Percentiles rank a stretch among this genome's conserved stretches.
These are phyloP conservation scores for Anastrepha obliqua DNA, from an alignment of 1,140 invertebrate species.

Conservation along the genomic window DNA sequence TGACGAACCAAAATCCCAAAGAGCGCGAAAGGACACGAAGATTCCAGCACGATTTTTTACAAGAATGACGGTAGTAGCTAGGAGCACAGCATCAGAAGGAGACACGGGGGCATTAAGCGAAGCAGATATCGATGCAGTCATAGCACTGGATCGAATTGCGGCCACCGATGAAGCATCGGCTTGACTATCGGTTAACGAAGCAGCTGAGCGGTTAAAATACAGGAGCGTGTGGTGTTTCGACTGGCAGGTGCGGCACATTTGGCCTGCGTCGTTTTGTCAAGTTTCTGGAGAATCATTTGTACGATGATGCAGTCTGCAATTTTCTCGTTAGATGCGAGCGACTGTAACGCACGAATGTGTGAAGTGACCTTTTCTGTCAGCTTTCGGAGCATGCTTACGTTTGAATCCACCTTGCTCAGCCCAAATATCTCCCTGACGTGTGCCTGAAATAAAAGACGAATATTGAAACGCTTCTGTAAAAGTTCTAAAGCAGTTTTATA, in stretches of 20 bases:
- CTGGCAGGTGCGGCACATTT: not conserved
- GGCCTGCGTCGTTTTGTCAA: not conserved
- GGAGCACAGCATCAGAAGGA: slow-evolving; percentile 29
- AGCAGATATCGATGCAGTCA: not conserved
- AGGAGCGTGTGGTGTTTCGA: not conserved
- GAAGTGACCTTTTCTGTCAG: slow-evolving; percentile 7
- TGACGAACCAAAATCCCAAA: slow-evolving; percentile 55
- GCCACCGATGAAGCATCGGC: not conserved
- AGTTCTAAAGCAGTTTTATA: not conserved
- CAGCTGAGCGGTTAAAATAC: not conserved
- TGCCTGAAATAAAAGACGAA: slow-evolving; percentile 18
- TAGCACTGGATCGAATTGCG: not conserved
- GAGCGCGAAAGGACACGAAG: slow-evolving; percentile 43
- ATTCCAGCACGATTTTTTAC: slow-evolving; percentile 48
- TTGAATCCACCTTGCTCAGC: not conserved
- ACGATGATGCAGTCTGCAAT: not conserved
- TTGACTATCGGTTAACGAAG: not conserved
- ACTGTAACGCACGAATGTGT: not conserved
- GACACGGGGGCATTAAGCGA: not conserved
- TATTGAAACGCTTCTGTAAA: not conserved
- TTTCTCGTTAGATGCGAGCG: not conserved
- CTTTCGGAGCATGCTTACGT: not conserved
- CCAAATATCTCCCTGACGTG: not conserved
- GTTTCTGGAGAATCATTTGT: not conserved
- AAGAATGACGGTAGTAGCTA: slow-evolving; percentile 53